Base-by-base conservation (phyloP, 2,797 vertebrate genomes). In the Silurus lanzhouensis region DNA sequence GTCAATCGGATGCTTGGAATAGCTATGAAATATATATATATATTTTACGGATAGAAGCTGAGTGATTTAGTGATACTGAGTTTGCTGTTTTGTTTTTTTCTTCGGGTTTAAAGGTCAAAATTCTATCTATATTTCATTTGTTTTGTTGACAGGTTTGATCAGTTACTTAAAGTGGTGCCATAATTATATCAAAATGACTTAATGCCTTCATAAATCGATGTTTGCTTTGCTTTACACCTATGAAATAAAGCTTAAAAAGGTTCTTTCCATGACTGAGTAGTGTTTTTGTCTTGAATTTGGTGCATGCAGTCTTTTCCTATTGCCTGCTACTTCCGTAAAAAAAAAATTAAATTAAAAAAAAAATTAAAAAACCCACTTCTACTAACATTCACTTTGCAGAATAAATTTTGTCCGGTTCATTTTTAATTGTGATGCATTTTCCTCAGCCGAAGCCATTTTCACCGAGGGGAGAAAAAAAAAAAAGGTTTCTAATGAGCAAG, bases 201-300 rank as follows among this genome's bases (percentile, higher is more conserved):
- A 91, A 96, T 96, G 96, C 96, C 97, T 98, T 98, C 96, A 94
- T 96, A 94, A 90, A 95, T 95, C 92, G 92, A 93, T 96, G 94
- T 97, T 97, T 97, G 97, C 97, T 97, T 97, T 97, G 96, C 97
- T 97, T 96, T 95, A 96, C 94, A 94, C 94, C 87, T 89, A 94
- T 91, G 92, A 95, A 83, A 95, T 95, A 96, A 95, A 95, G 91
- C 92, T 91, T 91, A 92, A 92, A 89, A 91, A 93, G 89, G 84
- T 88, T 88, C 84, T 79, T 92, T 90, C 91, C 92, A 81, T 88
- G 86, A 67, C 80, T 66, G 44, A 64, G 46, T 85, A 44, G 14
- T 81, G 64, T 88, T 84, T 88, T 82, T 85, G 52, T 84, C 31
- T 63, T 7, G 19, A 61, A 10, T 61, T 48, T 17, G 44, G 22